Evolutionary conservation across 2,888 invertebrate species (phyloP).

Genomic region (Rhagonycha lutea): DNA sequence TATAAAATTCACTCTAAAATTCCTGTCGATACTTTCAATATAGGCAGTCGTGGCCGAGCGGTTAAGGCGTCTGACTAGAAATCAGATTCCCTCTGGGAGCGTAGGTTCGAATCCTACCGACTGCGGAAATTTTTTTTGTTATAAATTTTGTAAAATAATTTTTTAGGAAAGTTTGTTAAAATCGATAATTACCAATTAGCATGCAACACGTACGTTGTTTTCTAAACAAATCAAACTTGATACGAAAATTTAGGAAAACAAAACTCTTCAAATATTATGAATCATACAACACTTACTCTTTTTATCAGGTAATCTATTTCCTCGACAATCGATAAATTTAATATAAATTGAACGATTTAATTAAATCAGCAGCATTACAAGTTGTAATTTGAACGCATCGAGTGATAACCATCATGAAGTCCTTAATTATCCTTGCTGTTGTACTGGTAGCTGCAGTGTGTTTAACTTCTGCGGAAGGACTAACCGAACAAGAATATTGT

Average conservation of each 20-base stretch:
- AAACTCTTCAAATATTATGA: background rate
- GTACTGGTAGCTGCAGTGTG: background rate
- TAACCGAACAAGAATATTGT: background rate
- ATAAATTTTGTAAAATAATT: background rate
- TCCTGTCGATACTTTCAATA: background rate
- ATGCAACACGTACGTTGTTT: background rate
- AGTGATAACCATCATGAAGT: background rate
- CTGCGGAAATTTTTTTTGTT: conserved; percentile 60
- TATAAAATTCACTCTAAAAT: background rate
- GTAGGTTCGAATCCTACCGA: conserved; percentile 90
- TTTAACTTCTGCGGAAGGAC: background rate
- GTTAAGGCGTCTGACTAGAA: conserved; percentile 90
- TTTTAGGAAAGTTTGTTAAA: background rate
- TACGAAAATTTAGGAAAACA: background rate
- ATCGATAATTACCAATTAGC: background rate
- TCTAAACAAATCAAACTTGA: background rate
- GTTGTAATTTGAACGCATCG: background rate
- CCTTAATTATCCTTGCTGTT: background rate
- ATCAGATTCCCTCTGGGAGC: conserved; percentile 90
- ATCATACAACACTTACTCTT: background rate
- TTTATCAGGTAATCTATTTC: background rate
- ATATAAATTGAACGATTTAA: background rate
- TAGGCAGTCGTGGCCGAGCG: conserved; percentile 84
- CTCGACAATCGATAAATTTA: background rate
- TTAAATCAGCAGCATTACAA: background rate